phyloP scores from a whole-genome alignment of 1,140 invertebrate genomes.

The silkworm (Bombyx mori) region DNA sequence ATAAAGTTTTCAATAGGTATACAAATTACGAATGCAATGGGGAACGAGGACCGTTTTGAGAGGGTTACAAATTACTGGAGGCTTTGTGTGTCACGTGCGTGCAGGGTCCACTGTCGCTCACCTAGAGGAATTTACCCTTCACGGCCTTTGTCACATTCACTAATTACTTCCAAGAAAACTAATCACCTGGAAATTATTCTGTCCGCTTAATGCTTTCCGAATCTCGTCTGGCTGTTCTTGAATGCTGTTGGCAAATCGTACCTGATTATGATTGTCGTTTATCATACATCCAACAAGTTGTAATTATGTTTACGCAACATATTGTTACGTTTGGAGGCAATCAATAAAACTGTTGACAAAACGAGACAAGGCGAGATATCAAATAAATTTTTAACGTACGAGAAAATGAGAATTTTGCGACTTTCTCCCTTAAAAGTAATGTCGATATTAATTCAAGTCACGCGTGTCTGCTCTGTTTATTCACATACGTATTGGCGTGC shows the following conservation, averaged over 20 bases:
- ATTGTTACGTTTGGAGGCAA: no score
- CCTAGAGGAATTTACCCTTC: constrained; percentile 3
- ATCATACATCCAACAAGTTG: no score
- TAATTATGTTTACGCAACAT: no score
- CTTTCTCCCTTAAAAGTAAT: constrained; percentile 31
- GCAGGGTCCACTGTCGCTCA: constrained; percentile 1
- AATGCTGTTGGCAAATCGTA: no score
- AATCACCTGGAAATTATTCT: not conserved
- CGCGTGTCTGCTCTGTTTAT: constrained; percentile 47
- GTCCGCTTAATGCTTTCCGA: not conserved
- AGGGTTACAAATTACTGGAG: constrained; percentile 7
- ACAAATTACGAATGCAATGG: not conserved
- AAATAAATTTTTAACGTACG: constrained; percentile 8
- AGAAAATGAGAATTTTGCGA: constrained; percentile 26
- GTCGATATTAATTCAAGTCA: constrained; percentile 48
- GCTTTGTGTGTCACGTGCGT: constrained; percentile 5
- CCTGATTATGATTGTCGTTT: no score
- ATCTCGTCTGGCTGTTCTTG: not conserved
- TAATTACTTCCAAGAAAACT: constrained; percentile 4
- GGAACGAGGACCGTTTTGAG: not conserved
- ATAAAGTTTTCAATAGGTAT: constrained; percentile 4
- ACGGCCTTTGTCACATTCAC: constrained; percentile 4
- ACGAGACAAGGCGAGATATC: no score
- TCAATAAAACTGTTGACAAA: no score
- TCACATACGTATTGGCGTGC: constrained; percentile 42